phyloP scores from a whole-genome alignment of 1,140 invertebrate species.

The Himalopsyche phryganea region DNA sequence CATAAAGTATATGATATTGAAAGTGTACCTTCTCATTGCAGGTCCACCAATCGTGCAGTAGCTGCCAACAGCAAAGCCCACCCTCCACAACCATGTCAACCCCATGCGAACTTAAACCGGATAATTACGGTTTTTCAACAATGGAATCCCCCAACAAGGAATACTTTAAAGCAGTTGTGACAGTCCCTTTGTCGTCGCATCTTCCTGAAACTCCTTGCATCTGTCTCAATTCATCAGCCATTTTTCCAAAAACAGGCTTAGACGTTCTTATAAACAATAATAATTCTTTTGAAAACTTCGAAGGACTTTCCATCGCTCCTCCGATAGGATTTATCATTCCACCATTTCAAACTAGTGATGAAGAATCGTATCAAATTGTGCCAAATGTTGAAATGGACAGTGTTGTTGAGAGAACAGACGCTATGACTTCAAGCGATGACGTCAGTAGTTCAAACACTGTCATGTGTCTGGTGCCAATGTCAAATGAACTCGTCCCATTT shows the following conservation, averaged over 20 bases:
- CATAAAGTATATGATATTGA: too few relatives aligned
- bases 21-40: conserved; percentile 1
- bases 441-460: not conserved
- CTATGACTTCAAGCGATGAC: not conserved
- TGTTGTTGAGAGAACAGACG: not conserved
- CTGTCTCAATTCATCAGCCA: not conserved
- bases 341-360: conserved; percentile 1
- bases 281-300: conserved; percentile 15
- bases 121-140: conserved; percentile 6
- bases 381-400: conserved; percentile 17
- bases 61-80: too few relatives aligned
- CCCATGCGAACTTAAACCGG: conserved; percentile 9
- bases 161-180: conserved; percentile 29
- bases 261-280: conserved; percentile 34
- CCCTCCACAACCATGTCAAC: conserved; percentile 1
- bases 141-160: conserved; percentile 10
- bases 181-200: conserved; percentile 21
- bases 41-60: conserved; percentile 5
- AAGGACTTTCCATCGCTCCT: conserved; percentile 21
- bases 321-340: conserved; percentile 31
- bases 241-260: conserved; percentile 28
- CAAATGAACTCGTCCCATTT: not conserved
- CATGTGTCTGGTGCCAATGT: not conserved
- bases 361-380: conserved; percentile 24
- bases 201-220: conserved; percentile 7